Evolutionary conservation across 2,797 vertebrate species (phyloP), one percentile per base, ranked within the genome.

Genomic region (Artibeus lituratus): DNA sequence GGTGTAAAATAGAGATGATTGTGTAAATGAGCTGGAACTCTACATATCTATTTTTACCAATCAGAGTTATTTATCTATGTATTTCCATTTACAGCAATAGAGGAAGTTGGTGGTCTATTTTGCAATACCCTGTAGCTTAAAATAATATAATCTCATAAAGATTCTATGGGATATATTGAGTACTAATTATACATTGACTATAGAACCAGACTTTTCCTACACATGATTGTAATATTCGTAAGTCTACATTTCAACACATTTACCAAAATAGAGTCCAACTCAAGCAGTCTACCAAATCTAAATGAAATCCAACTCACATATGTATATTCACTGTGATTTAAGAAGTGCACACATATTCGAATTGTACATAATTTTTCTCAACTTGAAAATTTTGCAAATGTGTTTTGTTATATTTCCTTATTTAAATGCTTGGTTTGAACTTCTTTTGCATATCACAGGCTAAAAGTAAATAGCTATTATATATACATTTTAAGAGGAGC

Each of bases 401-500:
- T 81, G 47, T 29, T 96, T 96, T 94, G 35, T 89, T 95, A 51
- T 83, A 74, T 83, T 83, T 80, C 85, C 65, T 94, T 90, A 81
- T 96, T 96, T 92, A 93, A 85, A 94, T 95, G 42, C 74, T 67
- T 78, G 10, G 10, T 59, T 96, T 95, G 87, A 96, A 87, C 26
- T 94, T 94, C 65, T 89, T 96, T 87, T 91, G 82, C 95, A 92
- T 89, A 95, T 57, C 19, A 22, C 74, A 87, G 0, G 1, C 76
- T 91, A 97, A 87, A 95, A 96, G 86, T 90, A 94, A 98, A 94
- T 55, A 88, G 55, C 21, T 93, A 89, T 78, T 90, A 53, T 53
- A 44, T 73, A n/a, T 65, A 24, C 53, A 32, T 55, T 77, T 69
- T 74, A 72, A 93, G 57, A 65, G 32, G 72, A 83, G 76, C 29